Conservation (phyloP, 2,888 invertebrate genomes). For the Spialia ferax region DNA sequence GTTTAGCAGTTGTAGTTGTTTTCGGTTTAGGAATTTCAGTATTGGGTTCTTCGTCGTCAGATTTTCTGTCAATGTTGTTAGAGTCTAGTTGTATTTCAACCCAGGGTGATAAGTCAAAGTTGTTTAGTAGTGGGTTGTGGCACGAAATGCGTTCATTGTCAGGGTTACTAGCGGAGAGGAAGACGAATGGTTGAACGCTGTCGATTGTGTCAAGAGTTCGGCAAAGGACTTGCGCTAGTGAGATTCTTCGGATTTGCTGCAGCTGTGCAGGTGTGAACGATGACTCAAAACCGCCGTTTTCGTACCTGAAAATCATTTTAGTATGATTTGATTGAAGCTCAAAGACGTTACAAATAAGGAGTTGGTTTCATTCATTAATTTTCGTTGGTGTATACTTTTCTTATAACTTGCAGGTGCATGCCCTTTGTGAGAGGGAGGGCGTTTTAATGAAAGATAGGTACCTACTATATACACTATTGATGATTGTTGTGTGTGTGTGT, state of each 20-base stretch:
- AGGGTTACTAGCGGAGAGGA: conserved; percentile 87
- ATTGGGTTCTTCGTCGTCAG: conserved; percentile 59
- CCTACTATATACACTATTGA: too few relatives aligned
- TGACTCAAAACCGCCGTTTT: conserved; percentile 91
- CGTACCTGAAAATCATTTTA: conserved; percentile 84
- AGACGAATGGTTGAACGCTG: conserved; percentile 90
- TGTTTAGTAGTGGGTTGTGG: conserved; percentile 79
- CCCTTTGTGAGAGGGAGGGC: too few relatives aligned
- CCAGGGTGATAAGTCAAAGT: conserved; percentile 89
- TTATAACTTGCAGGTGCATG: too few relatives aligned
- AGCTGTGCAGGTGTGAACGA: conserved; percentile 93
- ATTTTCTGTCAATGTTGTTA: conserved; percentile 68
- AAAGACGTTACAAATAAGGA: too few relatives aligned
- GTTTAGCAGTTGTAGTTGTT: conserved; percentile 55
- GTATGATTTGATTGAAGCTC: too few relatives aligned
- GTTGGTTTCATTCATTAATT: too few relatives aligned
- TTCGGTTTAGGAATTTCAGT: conserved; percentile 44
- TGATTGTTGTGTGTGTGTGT: too few relatives aligned
- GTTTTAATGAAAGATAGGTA: too few relatives aligned
- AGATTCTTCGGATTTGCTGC: conserved; percentile 90
- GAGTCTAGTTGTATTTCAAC: conserved; percentile 78
- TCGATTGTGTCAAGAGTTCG: conserved; percentile 88
- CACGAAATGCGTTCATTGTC: conserved; percentile 88
- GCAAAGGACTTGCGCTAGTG: conserved; percentile 91
- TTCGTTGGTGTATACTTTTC: too few relatives aligned